phyloP scores from a whole-genome alignment of 2,113 vertebrate species.

The Pachypanchax playfairii region DNA sequence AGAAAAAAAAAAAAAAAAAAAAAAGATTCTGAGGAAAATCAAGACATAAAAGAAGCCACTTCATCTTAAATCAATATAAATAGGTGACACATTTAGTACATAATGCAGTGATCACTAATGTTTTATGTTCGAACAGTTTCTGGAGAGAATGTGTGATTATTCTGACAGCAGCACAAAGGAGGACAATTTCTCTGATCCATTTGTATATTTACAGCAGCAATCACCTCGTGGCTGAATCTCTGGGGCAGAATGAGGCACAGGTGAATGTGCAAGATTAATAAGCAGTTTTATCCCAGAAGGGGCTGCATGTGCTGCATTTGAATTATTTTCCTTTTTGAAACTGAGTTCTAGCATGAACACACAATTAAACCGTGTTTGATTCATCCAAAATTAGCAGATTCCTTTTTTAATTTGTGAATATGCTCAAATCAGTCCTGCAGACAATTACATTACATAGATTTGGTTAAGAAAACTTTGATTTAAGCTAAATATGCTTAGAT shows the following conservation, averaged over 20 bases:
- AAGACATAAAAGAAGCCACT: background rate
- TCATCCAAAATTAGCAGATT: slow-evolving; percentile 2
- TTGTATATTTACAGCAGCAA: slow-evolving; percentile 53
- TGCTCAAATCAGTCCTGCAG: background rate
- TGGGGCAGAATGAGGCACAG: slow-evolving; percentile 58
- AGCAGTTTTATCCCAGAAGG: slow-evolving; percentile 52
- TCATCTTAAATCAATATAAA: slow-evolving; percentile 20
- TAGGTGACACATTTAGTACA: background rate
- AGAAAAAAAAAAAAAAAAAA: background rate
- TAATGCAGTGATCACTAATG: slow-evolving; percentile 12
- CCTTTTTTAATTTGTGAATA: slow-evolving; percentile 10
- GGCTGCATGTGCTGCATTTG: slow-evolving; percentile 41
- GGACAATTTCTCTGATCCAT: slow-evolving; percentile 40
- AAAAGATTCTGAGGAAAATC: background rate
- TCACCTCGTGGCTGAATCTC: slow-evolving; percentile 49
- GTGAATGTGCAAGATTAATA: slow-evolving; percentile 66
- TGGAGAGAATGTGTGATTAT: slow-evolving; percentile 35
- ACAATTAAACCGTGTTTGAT: background rate
- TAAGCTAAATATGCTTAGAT: too few relatives aligned
- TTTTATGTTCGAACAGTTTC: slow-evolving; percentile 13
- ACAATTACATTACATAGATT: slow-evolving; percentile 2
- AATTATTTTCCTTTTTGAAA: slow-evolving; percentile 35
- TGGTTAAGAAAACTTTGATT: background rate
- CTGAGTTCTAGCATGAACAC: slow-evolving; percentile 5
- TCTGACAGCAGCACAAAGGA: slow-evolving; percentile 38